phyloP scores from a whole-genome alignment of 2,797 vertebrate species.

The Chelidonichthys spinosus region DNA sequence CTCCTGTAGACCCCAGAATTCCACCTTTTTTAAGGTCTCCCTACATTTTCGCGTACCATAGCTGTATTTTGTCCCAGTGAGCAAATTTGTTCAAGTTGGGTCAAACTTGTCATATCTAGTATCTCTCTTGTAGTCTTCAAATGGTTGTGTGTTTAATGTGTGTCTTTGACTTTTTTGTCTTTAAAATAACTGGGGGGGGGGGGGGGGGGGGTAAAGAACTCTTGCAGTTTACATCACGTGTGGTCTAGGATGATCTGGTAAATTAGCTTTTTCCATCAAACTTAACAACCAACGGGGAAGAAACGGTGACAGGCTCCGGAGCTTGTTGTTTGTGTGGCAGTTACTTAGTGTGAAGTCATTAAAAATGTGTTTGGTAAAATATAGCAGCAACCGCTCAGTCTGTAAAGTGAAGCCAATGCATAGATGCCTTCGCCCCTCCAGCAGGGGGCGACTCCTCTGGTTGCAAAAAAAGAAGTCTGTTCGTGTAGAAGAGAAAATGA shows the following conservation, averaged over 20 bases:
- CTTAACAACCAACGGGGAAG: not conserved
- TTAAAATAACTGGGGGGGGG: not conserved
- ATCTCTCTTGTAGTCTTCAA: not conserved
- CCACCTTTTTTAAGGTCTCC: constrained; percentile 2
- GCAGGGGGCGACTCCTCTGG: not conserved
- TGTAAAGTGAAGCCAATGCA: not conserved
- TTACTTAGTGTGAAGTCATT: not conserved
- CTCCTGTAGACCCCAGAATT: constrained; percentile 39
- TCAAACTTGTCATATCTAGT: constrained; percentile 3
- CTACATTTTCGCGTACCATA: constrained; percentile 8
- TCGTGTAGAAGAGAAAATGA: not conserved
- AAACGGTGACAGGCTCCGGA: not conserved
- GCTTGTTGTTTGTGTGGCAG: not conserved
- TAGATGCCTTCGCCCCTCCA: not conserved
- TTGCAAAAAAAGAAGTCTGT: not conserved
- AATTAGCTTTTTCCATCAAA: not conserved
- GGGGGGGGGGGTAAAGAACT: not conserved
- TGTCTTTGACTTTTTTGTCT: constrained; percentile 3
- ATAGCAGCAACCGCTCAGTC: not conserved
- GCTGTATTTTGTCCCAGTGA: constrained; percentile 22
- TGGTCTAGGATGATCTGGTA: not conserved
- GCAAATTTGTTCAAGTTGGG: not conserved
- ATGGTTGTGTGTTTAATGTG: constrained; percentile 7
- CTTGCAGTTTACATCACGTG: constrained; percentile 13
- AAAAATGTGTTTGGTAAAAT: not conserved